Evolutionary conservation across 2,113 vertebrate species (phyloP), one percentile per base, ranked within the genome.

Genomic region (Lagenorhynchus albirostris): DNA sequence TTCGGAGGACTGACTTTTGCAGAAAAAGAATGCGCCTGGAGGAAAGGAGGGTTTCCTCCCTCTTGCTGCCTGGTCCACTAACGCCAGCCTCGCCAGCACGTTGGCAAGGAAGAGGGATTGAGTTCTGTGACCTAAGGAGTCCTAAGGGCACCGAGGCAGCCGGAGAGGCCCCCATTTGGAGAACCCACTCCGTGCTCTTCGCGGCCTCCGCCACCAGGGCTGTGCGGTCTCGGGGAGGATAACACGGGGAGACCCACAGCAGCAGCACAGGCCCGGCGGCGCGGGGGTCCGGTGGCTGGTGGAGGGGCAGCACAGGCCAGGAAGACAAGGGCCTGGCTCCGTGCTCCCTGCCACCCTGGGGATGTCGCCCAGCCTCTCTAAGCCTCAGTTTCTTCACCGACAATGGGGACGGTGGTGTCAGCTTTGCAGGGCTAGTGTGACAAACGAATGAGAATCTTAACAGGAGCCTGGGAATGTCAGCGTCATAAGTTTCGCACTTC

Each of bases 31-130:
- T 2, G 8, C 25, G 4, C 60, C 63, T 65, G 44, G 53, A 79
- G 14, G 20, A 55, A 87, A 29, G 5, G 13, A 55, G 2, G 53
- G 20, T 6, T 26, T 41, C 63, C n/a, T 53, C 20, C 15, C 13
- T 73, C 53, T 14, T 73, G 55, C 58, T 62, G 53, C 23, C 62
- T 6, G 44, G 63, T 26, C 25, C 2, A 53, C 2, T 5, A 3
- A n/a, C 3, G 21, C 33, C 25, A 15, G 38, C 33, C 38, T 94
- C 11, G 0, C 8, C 9, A 14, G 10, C 2, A 0, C 13, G 0
- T 20, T 36, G 17, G 44, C 25, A 26, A 65, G 63, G 26, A 73
- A 53, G 36, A 50, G 47, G 1, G 0, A 31, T 0, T 17, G 44
- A 17, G 3, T 11, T 50, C 55, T 2, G 0, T 5, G 2, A 44